phyloP scores from a whole-genome alignment of 2,797 vertebrate genomes.

The Streptopelia turtur region DNA sequence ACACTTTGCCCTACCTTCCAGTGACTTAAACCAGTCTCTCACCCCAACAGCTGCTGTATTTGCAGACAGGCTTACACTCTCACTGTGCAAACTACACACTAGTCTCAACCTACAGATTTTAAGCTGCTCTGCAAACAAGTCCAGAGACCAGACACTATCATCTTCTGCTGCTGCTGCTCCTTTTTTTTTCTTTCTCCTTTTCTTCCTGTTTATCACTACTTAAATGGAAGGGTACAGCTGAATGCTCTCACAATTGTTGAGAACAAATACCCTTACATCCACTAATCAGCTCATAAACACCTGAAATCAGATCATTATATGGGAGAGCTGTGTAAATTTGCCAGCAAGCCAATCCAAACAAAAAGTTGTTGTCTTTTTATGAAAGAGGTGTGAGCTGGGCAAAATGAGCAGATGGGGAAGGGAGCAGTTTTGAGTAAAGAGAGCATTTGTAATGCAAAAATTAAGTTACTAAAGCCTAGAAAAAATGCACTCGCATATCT shows the following conservation, averaged over 20 bases:
- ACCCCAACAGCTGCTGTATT: background rate
- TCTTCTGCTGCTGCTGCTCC: rapidly evolving
- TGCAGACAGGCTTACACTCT: background rate
- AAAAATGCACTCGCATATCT: background rate
- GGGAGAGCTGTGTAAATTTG: constrained; percentile 12
- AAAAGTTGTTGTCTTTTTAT: background rate
- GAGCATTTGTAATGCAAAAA: background rate
- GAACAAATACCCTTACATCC: background rate
- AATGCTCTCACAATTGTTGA: background rate
- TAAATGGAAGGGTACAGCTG: background rate
- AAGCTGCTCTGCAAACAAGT: background rate
- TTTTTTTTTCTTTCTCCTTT: rapidly evolving
- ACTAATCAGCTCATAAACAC: background rate
- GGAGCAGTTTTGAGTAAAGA: background rate
- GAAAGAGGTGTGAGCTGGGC: background rate
- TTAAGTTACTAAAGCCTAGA: background rate
- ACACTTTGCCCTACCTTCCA: background rate
- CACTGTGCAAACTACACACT: background rate
- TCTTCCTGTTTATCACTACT: background rate
- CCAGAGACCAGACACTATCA: background rate
- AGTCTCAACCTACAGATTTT: background rate
- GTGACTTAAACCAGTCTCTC: background rate
- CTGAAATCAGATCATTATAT: background rate
- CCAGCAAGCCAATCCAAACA: background rate
- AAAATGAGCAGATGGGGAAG: background rate